These are phyloP conservation scores for Dilophus febrilis DNA, from an alignment of 2,888 invertebrate species.

Conservation along the genomic window DNA sequence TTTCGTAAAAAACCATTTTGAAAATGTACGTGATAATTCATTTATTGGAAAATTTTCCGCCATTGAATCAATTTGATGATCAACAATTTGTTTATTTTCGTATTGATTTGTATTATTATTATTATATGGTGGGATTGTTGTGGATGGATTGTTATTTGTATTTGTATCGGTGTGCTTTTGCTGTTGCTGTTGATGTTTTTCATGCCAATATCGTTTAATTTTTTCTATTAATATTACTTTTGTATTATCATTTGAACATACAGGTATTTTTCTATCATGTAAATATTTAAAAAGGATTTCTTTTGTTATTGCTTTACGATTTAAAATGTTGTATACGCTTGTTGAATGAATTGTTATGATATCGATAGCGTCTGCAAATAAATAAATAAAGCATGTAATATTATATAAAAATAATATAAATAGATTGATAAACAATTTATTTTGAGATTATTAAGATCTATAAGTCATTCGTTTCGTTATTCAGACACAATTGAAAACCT, in stretches of 20 bases:
- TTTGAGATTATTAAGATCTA: no score
- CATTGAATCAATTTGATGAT: no score
- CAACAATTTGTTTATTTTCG: slow-evolving; percentile 2
- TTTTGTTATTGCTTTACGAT: slow-evolving; percentile 34
- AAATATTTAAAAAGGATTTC: slow-evolving; percentile 37
- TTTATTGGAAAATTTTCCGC: slow-evolving; percentile 22
- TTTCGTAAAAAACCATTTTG: slow-evolving; percentile 38
- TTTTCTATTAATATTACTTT: slow-evolving; percentile 33
- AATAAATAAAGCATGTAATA: no score
- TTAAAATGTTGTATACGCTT: slow-evolving; percentile 31
- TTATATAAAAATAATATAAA: slow-evolving; percentile 6
- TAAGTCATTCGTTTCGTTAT: no score
- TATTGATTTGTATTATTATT: neutral
- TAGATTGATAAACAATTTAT: neutral
- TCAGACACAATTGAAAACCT: no score
- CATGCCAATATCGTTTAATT: slow-evolving; percentile 31
- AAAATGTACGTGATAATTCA: slow-evolving; percentile 35
- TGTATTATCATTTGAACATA: slow-evolving; percentile 29
- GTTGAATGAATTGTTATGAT: slow-evolving; percentile 34
- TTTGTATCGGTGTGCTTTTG: neutral
- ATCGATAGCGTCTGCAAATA: slow-evolving; percentile 33
- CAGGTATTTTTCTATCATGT: slow-evolving; percentile 29
- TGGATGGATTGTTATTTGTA: no score
- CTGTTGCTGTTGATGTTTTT: slow-evolving; percentile 3
- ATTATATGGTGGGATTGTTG: neutral